Evolutionary conservation across 2,797 vertebrate species (phyloP), one percentile per base, ranked within the genome.

Genomic region (Poeciliopsis gracilis): DNA sequence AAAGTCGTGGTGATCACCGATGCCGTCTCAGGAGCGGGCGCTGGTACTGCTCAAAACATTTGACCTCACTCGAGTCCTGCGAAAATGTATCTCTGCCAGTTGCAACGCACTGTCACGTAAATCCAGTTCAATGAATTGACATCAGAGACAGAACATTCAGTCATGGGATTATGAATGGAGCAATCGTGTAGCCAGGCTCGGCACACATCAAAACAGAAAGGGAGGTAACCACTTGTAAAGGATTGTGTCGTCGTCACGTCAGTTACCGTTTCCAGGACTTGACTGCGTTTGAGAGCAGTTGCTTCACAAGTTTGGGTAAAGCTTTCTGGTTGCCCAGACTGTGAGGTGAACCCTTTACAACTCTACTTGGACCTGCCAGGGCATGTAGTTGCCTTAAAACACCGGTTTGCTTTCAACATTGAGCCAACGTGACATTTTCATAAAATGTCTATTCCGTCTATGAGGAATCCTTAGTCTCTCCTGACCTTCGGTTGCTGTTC

Each of bases 1-100:
- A 98, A 98, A 91, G 98, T 99, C 75, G 97, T 99, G 85, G 97
- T 99, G 89, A 97, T 99, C 88, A 97, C 97, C 0, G 98, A 99
- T 67, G 97, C 98, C n/a, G 95, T 97, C 81, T 98, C 98, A 0
- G 97, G 96, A 28, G 92, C 97, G 77, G 98, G 98, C 84, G 95
- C 95, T 51, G 98, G 98, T 99, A 95, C 0, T 82, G 69, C 72
- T 74, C 72, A 70, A 28, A 38, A 59, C 75, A 25, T 76, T 81
- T 46, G 23, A 70, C 20, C 1, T 77, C 6, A 3, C 59, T 2
- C 45, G 15, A 74, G 33, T 61, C 25, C 13, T 43, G n/a, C 13
- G 0, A 15, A 69, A 46, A 45, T 46, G 43, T 7, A n/a, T 71
- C 13, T 46, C 67, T 46, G 9, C 53, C 69, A 47, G 36, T 38